Evolutionary conservation across 2,797 vertebrate genomes (phyloP).

Genomic region (Hipposideros larvatus): DNA sequence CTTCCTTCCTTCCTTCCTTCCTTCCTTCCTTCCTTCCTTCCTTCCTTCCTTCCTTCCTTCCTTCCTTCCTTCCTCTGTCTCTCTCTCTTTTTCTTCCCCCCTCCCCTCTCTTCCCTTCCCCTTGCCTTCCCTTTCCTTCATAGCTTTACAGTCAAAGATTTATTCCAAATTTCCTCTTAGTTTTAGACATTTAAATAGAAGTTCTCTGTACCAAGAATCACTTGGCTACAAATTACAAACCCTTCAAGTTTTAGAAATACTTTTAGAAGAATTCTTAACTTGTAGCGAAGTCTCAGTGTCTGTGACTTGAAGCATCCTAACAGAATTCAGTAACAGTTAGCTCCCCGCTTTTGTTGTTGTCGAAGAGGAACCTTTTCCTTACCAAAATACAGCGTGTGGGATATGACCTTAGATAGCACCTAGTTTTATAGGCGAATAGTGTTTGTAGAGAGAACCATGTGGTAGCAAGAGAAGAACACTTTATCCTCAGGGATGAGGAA

Average conservation of each 20-base stretch:
- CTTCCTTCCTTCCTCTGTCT: no score
- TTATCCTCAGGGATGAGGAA: background rate
- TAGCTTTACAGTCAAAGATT: background rate
- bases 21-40: no score
- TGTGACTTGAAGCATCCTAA: background rate
- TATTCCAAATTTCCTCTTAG: background rate
- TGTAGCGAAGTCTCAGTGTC: background rate
- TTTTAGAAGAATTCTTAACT: slow-evolving; percentile 24
- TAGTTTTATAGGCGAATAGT: background rate
- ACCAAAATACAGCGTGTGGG: background rate
- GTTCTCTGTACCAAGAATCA: background rate
- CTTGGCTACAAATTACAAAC: slow-evolving; percentile 32
- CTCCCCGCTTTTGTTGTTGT: background rate
- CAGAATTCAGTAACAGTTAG: background rate
- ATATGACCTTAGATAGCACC: background rate
- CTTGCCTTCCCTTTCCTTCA: no score
- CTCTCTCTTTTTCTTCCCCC: no score
- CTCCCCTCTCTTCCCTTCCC: no score
- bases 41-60: no score
- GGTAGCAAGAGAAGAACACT: background rate
- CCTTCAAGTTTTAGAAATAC: background rate
- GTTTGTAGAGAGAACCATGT: background rate
- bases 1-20: no score
- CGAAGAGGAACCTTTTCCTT: background rate
- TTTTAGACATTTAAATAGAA: slow-evolving; percentile 33